phyloP scores from a whole-genome alignment of 1,140 invertebrate genomes.

The Hesperophylax magnus region DNA sequence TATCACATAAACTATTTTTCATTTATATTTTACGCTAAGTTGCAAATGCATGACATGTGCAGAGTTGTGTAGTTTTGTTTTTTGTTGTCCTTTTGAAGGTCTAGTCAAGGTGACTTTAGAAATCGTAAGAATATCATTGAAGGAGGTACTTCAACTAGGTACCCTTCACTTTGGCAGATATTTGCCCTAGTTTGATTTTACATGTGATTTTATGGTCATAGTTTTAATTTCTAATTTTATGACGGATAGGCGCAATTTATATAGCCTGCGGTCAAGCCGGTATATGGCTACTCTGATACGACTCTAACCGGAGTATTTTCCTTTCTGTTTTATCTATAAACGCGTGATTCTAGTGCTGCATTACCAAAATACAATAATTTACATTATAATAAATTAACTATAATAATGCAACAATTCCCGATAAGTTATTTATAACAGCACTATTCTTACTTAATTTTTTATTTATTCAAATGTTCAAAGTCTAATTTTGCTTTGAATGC shows the following conservation, averaged over 20 bases:
- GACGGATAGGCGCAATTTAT: neutral
- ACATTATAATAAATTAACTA: no score
- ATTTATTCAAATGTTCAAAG: neutral
- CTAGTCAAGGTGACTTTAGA: slow-evolving; percentile 44
- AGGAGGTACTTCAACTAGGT: neutral
- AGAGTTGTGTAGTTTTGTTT: neutral
- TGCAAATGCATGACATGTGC: neutral
- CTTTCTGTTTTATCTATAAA: no score
- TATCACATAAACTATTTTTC: neutral
- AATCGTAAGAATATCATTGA: neutral
- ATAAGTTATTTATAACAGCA: no score
- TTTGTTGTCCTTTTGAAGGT: slow-evolving; percentile 32
- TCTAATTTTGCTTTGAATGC: neutral
- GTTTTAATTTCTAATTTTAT: slow-evolving; percentile 35
- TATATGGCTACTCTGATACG: neutral
- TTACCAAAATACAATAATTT: no score
- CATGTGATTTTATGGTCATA: neutral
- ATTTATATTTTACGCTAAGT: neutral
- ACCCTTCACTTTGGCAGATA: slow-evolving; percentile 41
- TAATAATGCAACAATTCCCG: no score
- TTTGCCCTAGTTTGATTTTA: slow-evolving; percentile 36
- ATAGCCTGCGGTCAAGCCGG: neutral
- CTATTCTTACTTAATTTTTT: no score
- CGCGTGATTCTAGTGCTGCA: no score
- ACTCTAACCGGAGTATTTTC: neutral